A percentile compares a stretch with the other conserved stretches of the same genome.
phyloP scores from a whole-genome alignment of 2,888 invertebrate species.

The Sesia bembeciformis region DNA sequence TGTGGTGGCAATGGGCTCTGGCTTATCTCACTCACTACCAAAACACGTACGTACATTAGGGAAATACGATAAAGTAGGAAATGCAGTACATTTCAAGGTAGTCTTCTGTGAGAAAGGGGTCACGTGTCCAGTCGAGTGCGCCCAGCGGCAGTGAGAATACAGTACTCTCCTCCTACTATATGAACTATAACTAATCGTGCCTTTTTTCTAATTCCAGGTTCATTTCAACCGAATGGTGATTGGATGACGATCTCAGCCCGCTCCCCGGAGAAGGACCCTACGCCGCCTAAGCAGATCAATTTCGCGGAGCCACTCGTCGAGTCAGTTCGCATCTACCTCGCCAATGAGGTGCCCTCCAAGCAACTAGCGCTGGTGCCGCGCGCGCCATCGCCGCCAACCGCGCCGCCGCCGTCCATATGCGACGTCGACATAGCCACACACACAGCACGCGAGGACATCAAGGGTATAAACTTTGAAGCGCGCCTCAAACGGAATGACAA shows the following conservation, averaged over 20 bases:
- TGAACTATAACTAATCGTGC: not conserved
- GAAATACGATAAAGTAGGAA: no score
- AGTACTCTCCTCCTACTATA: no score
- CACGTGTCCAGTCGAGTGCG: no score
- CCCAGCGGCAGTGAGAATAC: no score
- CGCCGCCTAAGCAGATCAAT: conserved; percentile 54
- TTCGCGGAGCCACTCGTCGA: conserved; percentile 64
- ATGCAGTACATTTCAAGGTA: no score
- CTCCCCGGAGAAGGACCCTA: conserved; percentile 53
- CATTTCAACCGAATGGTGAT: conserved; percentile 60
- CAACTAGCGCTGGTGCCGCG: conserved; percentile 37
- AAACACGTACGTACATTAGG: no score
- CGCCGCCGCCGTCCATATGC: conserved; percentile 25
- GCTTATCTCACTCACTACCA: no score
- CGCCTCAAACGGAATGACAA: conserved; percentile 65
- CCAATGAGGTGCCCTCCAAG: conserved; percentile 54
- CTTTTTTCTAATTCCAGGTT: conserved; percentile 42
- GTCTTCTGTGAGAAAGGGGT: no score
- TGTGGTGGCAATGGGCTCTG: no score
- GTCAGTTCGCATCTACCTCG: conserved; percentile 64
- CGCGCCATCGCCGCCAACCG: conserved; percentile 19
- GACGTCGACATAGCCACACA: conserved; percentile 59
- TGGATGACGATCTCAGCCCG: conserved; percentile 71
- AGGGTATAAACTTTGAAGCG: conserved; percentile 61
- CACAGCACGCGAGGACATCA: conserved; percentile 58